Percentiles rank a stretch among this genome's conserved stretches.
Conservation (phyloP, 2,888 invertebrate genomes). For the Lithophane socia region DNA sequence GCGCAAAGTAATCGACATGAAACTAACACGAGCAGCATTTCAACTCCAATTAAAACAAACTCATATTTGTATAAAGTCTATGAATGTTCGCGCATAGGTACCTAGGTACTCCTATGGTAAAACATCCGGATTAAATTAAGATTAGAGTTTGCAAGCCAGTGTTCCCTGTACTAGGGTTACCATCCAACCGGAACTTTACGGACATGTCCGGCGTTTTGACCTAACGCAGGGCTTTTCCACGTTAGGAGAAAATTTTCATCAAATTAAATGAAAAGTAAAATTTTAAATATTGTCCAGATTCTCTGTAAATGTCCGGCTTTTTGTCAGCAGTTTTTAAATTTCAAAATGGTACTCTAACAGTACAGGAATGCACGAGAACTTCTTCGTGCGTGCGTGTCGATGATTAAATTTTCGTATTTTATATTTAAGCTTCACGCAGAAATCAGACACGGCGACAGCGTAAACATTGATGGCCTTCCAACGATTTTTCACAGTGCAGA, state of each 20-base stretch:
- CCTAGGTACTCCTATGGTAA: constrained; percentile 12
- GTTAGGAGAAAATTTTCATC: not conserved
- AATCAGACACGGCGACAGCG: not conserved
- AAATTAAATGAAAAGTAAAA: not conserved
- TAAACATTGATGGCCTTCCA: not conserved
- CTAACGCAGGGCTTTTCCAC: not conserved
- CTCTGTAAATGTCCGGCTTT: not conserved
- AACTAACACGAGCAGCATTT: constrained; percentile 45
- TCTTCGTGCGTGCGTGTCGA: not conserved
- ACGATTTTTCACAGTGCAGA: not conserved
- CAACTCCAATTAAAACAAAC: constrained; percentile 53
- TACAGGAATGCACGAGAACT: constrained; percentile 28
- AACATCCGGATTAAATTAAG: constrained; percentile 53
- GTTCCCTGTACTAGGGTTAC: constrained; percentile 23
- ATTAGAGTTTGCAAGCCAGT: constrained; percentile 40
- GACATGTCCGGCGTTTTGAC: not conserved
- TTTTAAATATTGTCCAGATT: not conserved
- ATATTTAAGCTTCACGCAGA: not conserved
- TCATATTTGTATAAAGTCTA: constrained; percentile 32
- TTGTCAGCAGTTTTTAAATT: not conserved
- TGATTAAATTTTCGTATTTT: not conserved
- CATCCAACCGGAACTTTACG: not conserved
- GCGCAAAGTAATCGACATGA: constrained; percentile 21
- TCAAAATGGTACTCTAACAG: not conserved
- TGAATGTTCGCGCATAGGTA: constrained; percentile 33